Evolutionary conservation across 2,888 invertebrate species (phyloP), one percentile per base, ranked within the genome.

Genomic region (Steromphala cineraria): DNA sequence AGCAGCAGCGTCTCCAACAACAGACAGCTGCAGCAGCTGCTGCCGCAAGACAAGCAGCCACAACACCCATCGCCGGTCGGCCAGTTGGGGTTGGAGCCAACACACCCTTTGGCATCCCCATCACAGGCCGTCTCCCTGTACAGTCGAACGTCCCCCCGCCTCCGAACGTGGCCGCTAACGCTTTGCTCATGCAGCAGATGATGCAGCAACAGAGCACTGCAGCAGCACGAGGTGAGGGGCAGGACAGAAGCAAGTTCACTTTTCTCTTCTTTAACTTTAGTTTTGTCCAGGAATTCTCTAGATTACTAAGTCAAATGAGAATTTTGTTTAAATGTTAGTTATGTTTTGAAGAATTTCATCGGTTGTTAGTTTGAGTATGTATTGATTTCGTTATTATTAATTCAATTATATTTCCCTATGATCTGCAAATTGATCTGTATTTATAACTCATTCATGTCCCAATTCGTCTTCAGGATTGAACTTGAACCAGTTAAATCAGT

Each of bases 161-260:
- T 31, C 81, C 82, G 19, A 82, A 85, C 8, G 86, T 80, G 10
- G 80, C 79, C 13, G 82, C 80, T 24, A 90, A 87, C 77, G 86
- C 87, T 15, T 81, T 90, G 56, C 79, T 89, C 62, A 84, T 90
- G 82, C 91, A 91, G 79, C 89, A 89, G 84, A 86, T 90, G 84
- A 86, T 89, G 80, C 89, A 87, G 75, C 82, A 84, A 67, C 80
- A 79, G n/a, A 81, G 81, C 21, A 82, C 75, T 13, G 79, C 81
- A 17, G 79, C 81, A 17, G 81, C 86, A 13, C 83, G 87, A 87
- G 84, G 87, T 87, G 79, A 31, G 81, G 28, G 53, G 15, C 36
- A 52, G 53, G 8, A 53, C 24, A 24, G 15, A 17, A 74, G 40
- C 74, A 40, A 17, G n/a, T 36, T 2, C 46, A 46, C 10, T 46